These are phyloP conservation scores for Argyrosomus regius DNA, from an alignment of 2,797 vertebrate genomes.

Conservation along the genomic window DNA sequence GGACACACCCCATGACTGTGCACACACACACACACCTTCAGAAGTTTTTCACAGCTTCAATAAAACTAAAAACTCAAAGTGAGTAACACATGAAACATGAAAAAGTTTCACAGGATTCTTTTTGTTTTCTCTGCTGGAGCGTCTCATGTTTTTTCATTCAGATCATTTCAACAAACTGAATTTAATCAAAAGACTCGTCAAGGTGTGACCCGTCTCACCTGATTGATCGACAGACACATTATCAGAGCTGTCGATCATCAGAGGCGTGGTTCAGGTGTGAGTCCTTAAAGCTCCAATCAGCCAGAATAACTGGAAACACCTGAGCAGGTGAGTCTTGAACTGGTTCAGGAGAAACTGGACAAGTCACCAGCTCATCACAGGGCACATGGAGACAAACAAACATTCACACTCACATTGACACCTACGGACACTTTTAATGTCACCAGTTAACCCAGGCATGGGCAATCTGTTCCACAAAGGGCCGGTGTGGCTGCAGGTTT, in stretches of 20 bases:
- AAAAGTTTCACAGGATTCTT: too few relatives aligned
- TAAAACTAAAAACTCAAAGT: not conserved
- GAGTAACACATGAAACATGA: not conserved
- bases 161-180: not conserved
- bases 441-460: too few relatives aligned
- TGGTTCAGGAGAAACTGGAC: not conserved
- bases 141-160: not conserved
- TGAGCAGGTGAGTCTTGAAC: not conserved
- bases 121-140: too few relatives aligned
- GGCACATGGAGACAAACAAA: too few relatives aligned
- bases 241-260: not conserved
- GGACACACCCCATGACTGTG: conserved; percentile 15
- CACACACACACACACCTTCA: not conserved
- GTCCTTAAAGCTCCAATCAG: conserved; percentile 20
- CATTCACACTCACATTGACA: too few relatives aligned
- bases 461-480: too few relatives aligned
- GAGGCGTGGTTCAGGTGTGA: not conserved
- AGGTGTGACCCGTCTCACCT: not conserved
- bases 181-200: not conserved
- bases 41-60: too few relatives aligned
- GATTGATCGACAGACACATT: not conserved
- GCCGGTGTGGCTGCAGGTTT: too few relatives aligned
- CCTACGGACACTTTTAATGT: too few relatives aligned
- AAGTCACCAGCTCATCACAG: too few relatives aligned
- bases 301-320: conserved; percentile 20